These are phyloP conservation scores for Eulemur rufifrons DNA, from an alignment of 2,113 vertebrate genomes.

Conservation along the genomic window DNA sequence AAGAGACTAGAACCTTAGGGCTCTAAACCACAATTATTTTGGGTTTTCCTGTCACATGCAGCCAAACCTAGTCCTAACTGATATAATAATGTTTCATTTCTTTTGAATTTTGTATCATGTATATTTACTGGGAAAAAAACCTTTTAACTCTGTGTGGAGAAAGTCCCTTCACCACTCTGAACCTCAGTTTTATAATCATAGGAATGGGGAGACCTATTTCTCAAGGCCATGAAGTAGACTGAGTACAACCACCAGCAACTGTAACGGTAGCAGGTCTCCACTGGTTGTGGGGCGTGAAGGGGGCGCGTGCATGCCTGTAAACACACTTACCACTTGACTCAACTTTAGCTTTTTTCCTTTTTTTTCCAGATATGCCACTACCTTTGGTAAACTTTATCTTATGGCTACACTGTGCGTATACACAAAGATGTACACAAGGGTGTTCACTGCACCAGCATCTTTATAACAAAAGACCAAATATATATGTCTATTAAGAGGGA, in stretches of 20 bases:
- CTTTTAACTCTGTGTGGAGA: background rate
- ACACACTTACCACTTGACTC: background rate
- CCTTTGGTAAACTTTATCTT: background rate
- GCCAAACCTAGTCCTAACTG: background rate
- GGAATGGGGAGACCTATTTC: background rate
- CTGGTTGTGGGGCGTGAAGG: background rate
- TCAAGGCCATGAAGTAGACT: background rate
- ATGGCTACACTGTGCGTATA: background rate
- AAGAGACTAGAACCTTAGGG: background rate
- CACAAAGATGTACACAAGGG: background rate
- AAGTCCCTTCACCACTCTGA: background rate
- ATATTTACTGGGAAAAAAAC: background rate
- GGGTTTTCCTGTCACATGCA: background rate
- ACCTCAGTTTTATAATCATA: background rate
- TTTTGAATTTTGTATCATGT: background rate
- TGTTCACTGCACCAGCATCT: background rate
- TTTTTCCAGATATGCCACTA: too few relatives aligned
- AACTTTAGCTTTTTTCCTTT: background rate
- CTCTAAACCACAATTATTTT: background rate
- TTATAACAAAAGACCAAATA: background rate
- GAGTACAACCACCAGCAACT: too few relatives aligned
- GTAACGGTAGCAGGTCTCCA: too few relatives aligned
- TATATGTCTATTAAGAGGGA: background rate
- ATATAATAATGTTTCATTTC: background rate
- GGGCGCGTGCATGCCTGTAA: too few relatives aligned